These are phyloP conservation scores for Ferdinandea cuprea DNA, from an alignment of 2,888 invertebrate species.

Conservation along the genomic window DNA sequence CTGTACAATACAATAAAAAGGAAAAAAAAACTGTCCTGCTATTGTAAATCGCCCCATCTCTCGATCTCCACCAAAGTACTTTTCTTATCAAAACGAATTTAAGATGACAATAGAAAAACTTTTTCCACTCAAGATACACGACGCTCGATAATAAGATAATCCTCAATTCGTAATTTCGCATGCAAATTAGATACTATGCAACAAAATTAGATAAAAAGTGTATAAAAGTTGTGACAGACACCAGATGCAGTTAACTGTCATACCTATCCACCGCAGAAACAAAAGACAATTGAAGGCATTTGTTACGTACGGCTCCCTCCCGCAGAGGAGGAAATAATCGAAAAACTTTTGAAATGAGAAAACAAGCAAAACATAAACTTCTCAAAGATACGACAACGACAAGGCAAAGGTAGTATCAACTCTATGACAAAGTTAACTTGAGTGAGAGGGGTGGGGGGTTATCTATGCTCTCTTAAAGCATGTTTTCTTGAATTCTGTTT, in stretches of 20 bases:
- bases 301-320: conserved; percentile 1
- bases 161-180: conserved; percentile 55
- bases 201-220: conserved; percentile 69
- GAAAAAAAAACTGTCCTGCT: conserved; percentile 31
- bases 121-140: conserved; percentile 3
- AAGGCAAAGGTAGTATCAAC: neutral
- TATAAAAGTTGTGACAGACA: conserved; percentile 52
- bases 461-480: conserved; percentile 46
- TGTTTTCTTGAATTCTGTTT: conserved; percentile 41
- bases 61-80: conserved; percentile 19
- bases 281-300: conserved; percentile 61
- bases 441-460: neutral
- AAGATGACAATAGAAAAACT: neutral
- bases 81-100: conserved; percentile 46
- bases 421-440: conserved; percentile 9
- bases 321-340: conserved; percentile 57
- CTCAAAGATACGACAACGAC: conserved; percentile 59
- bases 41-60: conserved; percentile 6
- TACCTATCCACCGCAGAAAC: conserved; percentile 3
- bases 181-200: conserved; percentile 67
- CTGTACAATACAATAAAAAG: neutral
- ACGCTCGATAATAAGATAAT: conserved; percentile 34
- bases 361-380: conserved; percentile 65
- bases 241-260: conserved; percentile 57
- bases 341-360: conserved; percentile 64